These are phyloP conservation scores for Cinclus cinclus DNA, from an alignment of 2,113 vertebrate genomes.

Conservation along the genomic window DNA sequence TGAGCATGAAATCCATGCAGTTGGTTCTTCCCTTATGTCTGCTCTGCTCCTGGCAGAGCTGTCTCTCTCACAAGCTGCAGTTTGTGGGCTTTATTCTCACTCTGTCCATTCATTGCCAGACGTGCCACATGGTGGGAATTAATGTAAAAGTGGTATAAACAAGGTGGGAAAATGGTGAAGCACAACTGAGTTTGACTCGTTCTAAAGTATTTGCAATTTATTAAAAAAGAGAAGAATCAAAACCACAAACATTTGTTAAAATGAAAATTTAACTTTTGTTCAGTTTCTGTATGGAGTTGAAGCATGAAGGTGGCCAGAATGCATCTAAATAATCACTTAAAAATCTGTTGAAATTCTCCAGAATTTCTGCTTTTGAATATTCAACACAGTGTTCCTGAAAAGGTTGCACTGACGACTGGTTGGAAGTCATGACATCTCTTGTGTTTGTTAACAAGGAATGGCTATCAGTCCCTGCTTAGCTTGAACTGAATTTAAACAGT, in stretches of 20 bases:
- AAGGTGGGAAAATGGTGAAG: background rate
- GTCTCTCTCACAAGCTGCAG: background rate
- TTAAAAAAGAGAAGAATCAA: background rate
- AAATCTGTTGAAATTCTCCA: background rate
- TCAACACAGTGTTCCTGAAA: background rate
- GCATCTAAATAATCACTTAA: accelerated
- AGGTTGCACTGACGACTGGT: background rate
- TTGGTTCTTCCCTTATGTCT: conserved; percentile 25
- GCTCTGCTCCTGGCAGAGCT: background rate
- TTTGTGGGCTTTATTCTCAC: conserved; percentile 2
- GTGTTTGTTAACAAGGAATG: background rate
- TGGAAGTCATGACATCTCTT: background rate
- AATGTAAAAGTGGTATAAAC: background rate
- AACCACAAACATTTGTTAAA: background rate
- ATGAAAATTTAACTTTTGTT: background rate
- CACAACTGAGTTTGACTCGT: background rate
- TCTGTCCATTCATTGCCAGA: background rate
- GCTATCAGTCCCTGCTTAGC: background rate
- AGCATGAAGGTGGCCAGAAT: background rate
- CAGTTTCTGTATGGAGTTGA: background rate
- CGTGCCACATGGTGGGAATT: background rate
- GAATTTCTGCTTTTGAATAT: background rate
- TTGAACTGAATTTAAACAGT: background rate
- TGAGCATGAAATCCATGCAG: background rate
- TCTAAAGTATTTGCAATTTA: background rate